Evolutionary conservation across 2,888 invertebrate genomes (phyloP).

Genomic region (Uropetala carovei): DNA sequence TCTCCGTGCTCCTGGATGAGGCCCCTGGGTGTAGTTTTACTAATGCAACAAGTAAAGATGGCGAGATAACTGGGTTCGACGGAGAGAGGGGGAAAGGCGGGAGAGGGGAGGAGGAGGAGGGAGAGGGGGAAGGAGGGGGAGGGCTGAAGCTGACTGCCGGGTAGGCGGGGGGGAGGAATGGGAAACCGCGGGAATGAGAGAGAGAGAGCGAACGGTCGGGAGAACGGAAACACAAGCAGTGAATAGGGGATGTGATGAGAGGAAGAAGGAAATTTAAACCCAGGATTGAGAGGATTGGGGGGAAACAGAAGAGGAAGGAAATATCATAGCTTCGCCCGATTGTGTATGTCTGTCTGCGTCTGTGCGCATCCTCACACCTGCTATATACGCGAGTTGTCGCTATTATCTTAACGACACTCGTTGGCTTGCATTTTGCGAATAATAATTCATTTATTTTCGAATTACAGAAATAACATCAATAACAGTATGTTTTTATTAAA

Average conservation of each 20-base stretch:
- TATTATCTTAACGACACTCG: no score
- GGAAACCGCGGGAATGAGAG: background rate
- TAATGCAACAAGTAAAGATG: slow-evolving; percentile 57
- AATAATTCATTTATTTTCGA: no score
- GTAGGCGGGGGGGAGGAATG: background rate
- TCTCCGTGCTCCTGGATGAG: background rate
- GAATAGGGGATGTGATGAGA: background rate
- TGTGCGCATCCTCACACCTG: no score
- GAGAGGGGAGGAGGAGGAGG: background rate
- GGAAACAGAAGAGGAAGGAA: no score
- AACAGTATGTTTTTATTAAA: no score
- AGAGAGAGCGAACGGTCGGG: background rate
- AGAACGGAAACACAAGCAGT: background rate
- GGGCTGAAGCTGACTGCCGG: background rate
- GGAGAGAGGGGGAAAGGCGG: background rate
- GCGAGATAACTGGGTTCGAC: slow-evolving; percentile 12
- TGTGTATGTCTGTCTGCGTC: no score
- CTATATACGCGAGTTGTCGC: no score
- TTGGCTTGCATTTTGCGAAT: no score
- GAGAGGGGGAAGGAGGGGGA: background rate
- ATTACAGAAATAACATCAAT: no score
- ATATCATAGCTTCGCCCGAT: no score
- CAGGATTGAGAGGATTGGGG: no score
- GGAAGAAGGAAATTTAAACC: background rate
- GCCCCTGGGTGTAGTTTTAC: slow-evolving; percentile 54